phyloP scores from a whole-genome alignment of 2,888 invertebrate species.

The Drosophila histrio region DNA sequence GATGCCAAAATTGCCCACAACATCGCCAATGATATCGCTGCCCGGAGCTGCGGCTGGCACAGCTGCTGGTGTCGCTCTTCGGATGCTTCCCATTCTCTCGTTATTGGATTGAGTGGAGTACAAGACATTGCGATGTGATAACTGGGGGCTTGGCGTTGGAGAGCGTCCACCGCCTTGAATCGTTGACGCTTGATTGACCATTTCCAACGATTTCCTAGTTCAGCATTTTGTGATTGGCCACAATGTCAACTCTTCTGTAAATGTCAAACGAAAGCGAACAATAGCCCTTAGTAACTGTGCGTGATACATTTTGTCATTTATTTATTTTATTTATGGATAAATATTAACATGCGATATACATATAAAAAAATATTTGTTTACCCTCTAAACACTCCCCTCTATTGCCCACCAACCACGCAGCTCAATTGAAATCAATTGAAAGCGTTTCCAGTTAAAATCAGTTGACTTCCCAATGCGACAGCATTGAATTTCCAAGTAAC shows the following conservation, averaged over 20 bases:
- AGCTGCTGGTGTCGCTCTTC: neutral
- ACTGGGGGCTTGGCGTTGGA: constrained; percentile 53
- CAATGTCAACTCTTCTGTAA: constrained; percentile 4
- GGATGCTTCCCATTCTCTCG: neutral
- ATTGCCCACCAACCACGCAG: neutral
- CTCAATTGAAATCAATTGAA: constrained; percentile 71
- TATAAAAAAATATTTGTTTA: constrained; percentile 32
- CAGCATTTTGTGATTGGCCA: constrained; percentile 48
- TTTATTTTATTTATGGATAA: constrained; percentile 47
- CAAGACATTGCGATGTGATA: constrained; percentile 52
- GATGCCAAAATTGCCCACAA: constrained; percentile 84
- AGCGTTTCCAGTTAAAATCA: constrained; percentile 62
- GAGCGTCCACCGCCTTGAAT: constrained; percentile 38
- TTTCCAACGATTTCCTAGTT: constrained; percentile 39
- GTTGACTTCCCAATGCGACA: constrained; percentile 35
- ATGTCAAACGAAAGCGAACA: neutral
- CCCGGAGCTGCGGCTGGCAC: neutral
- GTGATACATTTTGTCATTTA: constrained; percentile 38
- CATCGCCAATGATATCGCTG: constrained; percentile 78
- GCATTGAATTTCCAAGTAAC: constrained; percentile 53
- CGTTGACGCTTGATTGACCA: constrained; percentile 52
- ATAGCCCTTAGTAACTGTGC: constrained; percentile 35
- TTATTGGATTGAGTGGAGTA: constrained; percentile 3
- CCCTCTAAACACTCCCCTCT: neutral
- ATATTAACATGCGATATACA: constrained; percentile 41